Evolutionary conservation across 92 coral and sea anemone species (phyloP), one percentile per base, ranked within the genome.

Genomic region (Metridium senile): DNA sequence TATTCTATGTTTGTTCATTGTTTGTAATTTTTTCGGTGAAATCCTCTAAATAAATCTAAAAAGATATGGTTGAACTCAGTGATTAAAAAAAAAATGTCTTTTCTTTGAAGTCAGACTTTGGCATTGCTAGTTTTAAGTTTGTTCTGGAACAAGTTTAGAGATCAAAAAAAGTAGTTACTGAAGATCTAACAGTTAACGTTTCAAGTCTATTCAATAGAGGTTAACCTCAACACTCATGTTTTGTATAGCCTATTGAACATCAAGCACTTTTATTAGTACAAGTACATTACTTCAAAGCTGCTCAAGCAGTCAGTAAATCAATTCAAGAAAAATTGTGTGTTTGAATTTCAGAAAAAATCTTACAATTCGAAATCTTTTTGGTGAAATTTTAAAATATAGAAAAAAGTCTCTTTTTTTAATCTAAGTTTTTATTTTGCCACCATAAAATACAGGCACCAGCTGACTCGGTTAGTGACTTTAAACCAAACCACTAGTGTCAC

Each of bases 361-460:
- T 9, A 23, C 11, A 23, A 22, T 10, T 10, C 11, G 66, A 3
- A 1, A 7, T 10, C 9, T 59, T 59, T 22, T 59, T 22, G 3
- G 31, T 22, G 66, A 10, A 59, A 59, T 10, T 59, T 22, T 7
- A 22, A 26, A 22, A 22, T 26, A 7, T 26, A 59, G 22, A 1
- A 22, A 7, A 22, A 1, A 16, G 16, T 32, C 0, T n/a, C 32
- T 53, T 25, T 72, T 13, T 72, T 53, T 31, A 20, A 10, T 4
- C 23, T n/a, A 18, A n/a, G 78, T 28, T 6, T n/a, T 57, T 19
- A 39, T 25, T 21, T 63, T 32, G 68, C 68, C 68, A 73, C 78
- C 66, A 73, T n/a, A 26, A 0, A 6, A 11, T 20, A 58, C 78
- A 35, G 78, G 78, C 22, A 73, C 78, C 78, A 0, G 78, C 39